Conservation (phyloP, 1,140 invertebrate species). For the Argopecten irradians region DNA sequence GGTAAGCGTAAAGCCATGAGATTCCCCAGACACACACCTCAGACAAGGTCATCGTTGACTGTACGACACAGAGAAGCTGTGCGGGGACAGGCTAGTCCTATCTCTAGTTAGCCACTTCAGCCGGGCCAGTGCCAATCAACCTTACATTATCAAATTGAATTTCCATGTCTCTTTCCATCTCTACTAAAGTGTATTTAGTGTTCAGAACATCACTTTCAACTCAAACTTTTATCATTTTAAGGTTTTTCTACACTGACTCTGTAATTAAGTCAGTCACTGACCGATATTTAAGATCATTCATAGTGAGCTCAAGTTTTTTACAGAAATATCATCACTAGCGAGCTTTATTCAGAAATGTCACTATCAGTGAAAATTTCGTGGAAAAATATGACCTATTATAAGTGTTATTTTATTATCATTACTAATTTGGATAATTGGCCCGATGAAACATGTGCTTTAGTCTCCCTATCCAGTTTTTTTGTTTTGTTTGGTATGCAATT, state of each 20-base stretch:
- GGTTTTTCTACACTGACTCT: neutral
- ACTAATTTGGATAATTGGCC: neutral
- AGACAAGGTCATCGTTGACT: neutral
- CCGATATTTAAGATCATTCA: neutral
- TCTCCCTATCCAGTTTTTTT: too few species aligned
- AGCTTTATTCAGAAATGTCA: neutral
- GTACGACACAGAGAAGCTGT: neutral
- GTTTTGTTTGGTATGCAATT: neutral
- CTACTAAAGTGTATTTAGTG: neutral
- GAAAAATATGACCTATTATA: neutral
- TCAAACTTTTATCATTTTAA: neutral
- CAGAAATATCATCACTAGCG: neutral
- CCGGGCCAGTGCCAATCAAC: neutral
- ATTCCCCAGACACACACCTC: conserved; percentile 4
- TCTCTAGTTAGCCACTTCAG: neutral
- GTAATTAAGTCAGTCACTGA: neutral
- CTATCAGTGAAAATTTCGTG: neutral
- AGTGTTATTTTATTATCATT: neutral
- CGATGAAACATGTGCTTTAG: neutral
- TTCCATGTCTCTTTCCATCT: conserved; percentile 21
- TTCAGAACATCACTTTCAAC: neutral
- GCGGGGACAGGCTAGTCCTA: neutral
- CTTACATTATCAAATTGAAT: conserved; percentile 17
- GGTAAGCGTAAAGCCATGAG: neutral
- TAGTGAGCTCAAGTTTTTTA: neutral